Conservation (phyloP, 2,113 vertebrate species). For the Progne subis region DNA sequence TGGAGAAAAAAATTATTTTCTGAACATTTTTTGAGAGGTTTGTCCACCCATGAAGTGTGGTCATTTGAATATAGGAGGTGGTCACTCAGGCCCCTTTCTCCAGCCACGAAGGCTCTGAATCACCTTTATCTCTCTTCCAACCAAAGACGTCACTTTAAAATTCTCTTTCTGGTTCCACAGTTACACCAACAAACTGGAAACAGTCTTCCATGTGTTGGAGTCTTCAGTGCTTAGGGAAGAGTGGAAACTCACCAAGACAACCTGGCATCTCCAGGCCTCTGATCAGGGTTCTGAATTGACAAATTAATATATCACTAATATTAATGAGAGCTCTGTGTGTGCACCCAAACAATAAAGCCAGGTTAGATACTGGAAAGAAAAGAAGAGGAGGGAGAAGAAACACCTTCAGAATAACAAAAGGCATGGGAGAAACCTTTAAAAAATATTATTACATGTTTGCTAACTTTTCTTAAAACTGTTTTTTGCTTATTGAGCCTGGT, state of each 20-base stretch:
- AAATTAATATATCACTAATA: not conserved
- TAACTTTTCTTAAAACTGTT: not conserved
- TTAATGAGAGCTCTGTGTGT: not conserved
- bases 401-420: not conserved
- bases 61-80: not conserved
- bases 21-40: accelerated
- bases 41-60: not conserved
- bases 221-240: not conserved
- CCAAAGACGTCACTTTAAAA: not conserved
- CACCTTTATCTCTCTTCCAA: not conserved
- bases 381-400: accelerated
- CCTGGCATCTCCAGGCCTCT: not conserved
- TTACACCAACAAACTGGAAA: not conserved
- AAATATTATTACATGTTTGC: not conserved
- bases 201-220: not conserved
- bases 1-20: not conserved
- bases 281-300: not conserved
- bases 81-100: not conserved
- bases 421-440: not conserved
- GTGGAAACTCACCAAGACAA: not conserved
- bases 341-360: not conserved
- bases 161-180: not conserved
- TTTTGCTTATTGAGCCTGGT: not conserved
- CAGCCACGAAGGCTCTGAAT: not conserved
- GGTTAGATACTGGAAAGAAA: not conserved